phyloP scores from a whole-genome alignment of 2,113 vertebrate genomes.

The Danio rerio region DNA sequence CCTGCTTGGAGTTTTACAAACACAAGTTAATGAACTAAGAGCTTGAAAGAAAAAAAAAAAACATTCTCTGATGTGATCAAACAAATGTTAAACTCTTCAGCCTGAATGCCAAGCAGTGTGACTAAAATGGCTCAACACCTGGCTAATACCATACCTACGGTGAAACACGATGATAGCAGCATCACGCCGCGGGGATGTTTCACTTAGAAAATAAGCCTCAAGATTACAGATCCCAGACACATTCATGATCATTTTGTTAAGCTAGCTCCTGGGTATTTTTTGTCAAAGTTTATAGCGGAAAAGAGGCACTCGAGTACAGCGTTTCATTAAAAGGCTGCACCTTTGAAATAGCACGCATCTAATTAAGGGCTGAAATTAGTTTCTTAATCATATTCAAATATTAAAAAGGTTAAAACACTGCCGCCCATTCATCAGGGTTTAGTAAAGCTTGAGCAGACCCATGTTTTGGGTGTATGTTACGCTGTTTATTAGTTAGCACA shows the following conservation, averaged over 20 bases:
- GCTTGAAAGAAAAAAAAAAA: background rate
- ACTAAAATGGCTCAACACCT: conserved; percentile 19
- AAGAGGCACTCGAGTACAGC: background rate
- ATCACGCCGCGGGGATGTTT: background rate
- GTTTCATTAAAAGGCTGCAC: background rate
- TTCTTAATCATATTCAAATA: conserved; percentile 36
- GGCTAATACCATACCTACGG: too few relatives aligned
- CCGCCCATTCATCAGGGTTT: conserved; percentile 1
- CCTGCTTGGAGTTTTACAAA: background rate
- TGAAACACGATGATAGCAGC: conserved; percentile 18
- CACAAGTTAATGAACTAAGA: background rate
- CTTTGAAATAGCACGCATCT: background rate
- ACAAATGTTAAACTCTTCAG: background rate
- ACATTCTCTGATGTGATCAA: background rate
- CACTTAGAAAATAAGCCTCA: conserved; percentile 5
- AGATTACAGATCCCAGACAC: background rate
- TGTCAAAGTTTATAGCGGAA: background rate
- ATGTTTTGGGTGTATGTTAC: background rate
- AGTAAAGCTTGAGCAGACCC: background rate
- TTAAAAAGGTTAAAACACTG: conserved; percentile 33
- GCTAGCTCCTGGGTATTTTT: background rate
- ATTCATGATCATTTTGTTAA: background rate
- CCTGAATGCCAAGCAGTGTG: conserved; percentile 3
- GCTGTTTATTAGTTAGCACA: background rate
- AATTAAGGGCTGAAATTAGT: conserved; percentile 16